Conservation (phyloP, 2,888 invertebrate species). For the Glyphotaelius pellucidus region DNA sequence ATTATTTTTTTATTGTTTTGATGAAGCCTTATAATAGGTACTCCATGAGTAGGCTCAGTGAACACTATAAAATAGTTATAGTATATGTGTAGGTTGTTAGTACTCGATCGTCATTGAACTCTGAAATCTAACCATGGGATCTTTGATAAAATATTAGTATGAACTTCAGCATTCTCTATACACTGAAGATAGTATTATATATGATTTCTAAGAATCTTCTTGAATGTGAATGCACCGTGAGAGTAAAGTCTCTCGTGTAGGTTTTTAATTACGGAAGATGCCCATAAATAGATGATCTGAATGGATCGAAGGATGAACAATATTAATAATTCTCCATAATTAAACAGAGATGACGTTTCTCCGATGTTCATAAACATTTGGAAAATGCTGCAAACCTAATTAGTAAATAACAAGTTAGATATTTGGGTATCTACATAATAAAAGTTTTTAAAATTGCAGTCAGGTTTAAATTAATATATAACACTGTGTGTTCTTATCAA, state of each 20-base stretch:
- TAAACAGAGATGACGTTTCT: not conserved
- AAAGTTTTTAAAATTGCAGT: not conserved
- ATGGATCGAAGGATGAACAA: not conserved
- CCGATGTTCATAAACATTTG: not conserved
- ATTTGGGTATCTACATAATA: not conserved
- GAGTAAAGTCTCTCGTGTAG: not conserved
- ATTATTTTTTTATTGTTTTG: conserved; percentile 46
- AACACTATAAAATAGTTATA: not conserved
- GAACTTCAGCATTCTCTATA: not conserved
- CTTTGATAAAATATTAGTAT: not conserved
- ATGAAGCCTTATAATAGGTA: not conserved
- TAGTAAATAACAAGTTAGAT: not conserved
- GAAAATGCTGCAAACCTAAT: not conserved
- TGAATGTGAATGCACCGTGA: not conserved
- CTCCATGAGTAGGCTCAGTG: not conserved
- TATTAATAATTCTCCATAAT: not conserved
- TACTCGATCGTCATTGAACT: not conserved
- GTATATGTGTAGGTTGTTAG: not conserved
- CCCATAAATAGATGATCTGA: not conserved
- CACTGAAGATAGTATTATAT: not conserved
- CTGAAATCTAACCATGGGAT: not conserved
- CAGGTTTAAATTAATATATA: not conserved
- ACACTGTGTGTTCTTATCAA: not conserved
- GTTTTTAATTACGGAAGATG: not conserved
- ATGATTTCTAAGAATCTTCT: not conserved